Conservation (phyloP, 35 echinoderm and acorn worm species). For the Chiridota heheva region DNA sequence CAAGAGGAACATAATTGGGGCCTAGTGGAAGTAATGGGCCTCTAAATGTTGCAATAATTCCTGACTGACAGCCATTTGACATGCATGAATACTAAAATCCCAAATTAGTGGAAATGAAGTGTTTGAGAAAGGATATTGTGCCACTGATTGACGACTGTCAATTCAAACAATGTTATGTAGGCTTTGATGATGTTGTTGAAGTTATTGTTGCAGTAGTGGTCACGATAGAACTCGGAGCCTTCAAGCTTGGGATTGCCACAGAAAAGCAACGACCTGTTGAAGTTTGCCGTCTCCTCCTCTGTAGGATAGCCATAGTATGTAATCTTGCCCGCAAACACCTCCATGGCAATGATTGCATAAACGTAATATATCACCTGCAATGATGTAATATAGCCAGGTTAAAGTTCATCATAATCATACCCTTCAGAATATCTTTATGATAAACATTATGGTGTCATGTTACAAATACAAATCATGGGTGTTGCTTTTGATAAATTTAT, state of each 20-base stretch:
- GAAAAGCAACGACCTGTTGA: conserved; percentile 32
- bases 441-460: too few species aligned
- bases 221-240: conserved; percentile 72
- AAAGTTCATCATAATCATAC: not conserved
- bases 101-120: too few species aligned
- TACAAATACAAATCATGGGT: too few species aligned
- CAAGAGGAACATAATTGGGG: too few species aligned
- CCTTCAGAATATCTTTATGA: too few species aligned
- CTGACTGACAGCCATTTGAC: too few species aligned
- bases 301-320: conserved; percentile 77
- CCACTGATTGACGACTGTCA: conserved; percentile 98
- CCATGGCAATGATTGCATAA: conserved; percentile 95
- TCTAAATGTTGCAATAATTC: too few species aligned
- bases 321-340: conserved; percentile 55
- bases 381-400: too few species aligned
- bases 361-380: conserved; percentile 87
- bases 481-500: too few species aligned
- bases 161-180: conserved; percentile 82
- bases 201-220: conserved; percentile 98
- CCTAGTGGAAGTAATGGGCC: too few species aligned
- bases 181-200: conserved; percentile 93
- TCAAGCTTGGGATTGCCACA: conserved; percentile 65
- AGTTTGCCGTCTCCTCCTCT: not conserved
- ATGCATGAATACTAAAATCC: too few species aligned
- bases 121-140: conserved; percentile 99